phyloP scores from a whole-genome alignment of 2,888 invertebrate genomes.

The Oxytorus armatus region DNA sequence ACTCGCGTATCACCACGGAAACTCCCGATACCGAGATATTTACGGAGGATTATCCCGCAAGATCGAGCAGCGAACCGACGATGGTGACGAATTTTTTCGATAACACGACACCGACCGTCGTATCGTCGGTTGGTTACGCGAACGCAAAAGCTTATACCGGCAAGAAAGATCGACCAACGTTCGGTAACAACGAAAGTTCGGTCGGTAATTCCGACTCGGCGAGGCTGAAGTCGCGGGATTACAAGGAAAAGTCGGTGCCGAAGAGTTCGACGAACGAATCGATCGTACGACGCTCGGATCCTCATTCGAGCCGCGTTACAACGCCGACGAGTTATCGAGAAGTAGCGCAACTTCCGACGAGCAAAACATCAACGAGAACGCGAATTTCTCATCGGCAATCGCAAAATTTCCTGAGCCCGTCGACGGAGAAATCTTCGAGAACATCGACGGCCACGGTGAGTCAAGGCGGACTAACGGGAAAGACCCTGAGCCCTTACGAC shows the following conservation, averaged over 20 bases:
- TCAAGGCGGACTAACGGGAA: constrained; percentile 63
- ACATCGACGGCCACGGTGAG: constrained; percentile 64
- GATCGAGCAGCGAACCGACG: constrained; percentile 65
- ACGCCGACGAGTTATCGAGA: constrained; percentile 51
- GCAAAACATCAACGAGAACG: constrained; percentile 69
- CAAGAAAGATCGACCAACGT: constrained; percentile 16
- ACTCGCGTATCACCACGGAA: constrained; percentile 73
- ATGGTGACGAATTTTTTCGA: constrained; percentile 63
- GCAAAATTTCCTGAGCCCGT: constrained; percentile 74
- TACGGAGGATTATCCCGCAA: constrained; percentile 61
- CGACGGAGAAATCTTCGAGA: constrained; percentile 78
- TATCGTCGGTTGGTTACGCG: constrained; percentile 56
- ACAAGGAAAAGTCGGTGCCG: constrained; percentile 52
- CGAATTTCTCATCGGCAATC: constrained; percentile 67
- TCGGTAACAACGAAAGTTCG: constrained; percentile 17
- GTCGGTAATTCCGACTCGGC: constrained; percentile 45
- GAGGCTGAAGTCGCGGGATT: constrained; percentile 54
- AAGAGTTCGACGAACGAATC: constrained; percentile 39
- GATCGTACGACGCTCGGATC: constrained; percentile 32
- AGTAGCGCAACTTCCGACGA: constrained; percentile 57
- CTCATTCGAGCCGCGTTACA: constrained; percentile 29
- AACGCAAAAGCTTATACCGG: constrained; percentile 57
- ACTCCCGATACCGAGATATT: constrained; percentile 75
- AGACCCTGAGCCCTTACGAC: constrained; percentile 78
- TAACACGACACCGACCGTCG: constrained; percentile 64